phyloP scores from a whole-genome alignment of 2,888 invertebrate species.

The Clostera curtula region DNA sequence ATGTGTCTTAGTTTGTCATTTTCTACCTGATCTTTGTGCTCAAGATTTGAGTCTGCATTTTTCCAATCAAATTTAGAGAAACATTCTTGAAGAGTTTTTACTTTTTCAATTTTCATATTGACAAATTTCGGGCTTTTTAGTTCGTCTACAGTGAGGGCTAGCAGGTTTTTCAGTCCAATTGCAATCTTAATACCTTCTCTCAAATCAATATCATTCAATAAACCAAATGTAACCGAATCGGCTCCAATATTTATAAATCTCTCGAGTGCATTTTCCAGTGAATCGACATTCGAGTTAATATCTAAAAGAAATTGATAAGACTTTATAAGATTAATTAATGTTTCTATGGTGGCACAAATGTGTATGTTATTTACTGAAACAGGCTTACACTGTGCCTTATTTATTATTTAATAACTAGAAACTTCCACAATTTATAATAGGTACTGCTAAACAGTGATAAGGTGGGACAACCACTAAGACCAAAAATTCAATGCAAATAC shows the following conservation, averaged over 20 bases:
- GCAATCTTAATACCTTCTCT: conserved; percentile 28
- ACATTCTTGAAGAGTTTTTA: conserved; percentile 19
- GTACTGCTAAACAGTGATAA: too few relatives aligned
- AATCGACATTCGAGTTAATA: conserved; percentile 43
- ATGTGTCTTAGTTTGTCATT: conserved; percentile 27
- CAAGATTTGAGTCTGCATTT: conserved; percentile 27
- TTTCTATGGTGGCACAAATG: neutral
- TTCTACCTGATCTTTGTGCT: conserved; percentile 25
- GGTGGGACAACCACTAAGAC: too few relatives aligned
- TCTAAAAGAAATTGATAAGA: conserved; percentile 33
- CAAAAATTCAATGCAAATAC: too few relatives aligned
- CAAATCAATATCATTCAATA: conserved; percentile 23
- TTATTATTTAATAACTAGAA: too few relatives aligned
- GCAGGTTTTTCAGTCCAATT: conserved; percentile 24
- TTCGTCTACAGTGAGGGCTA: conserved; percentile 15
- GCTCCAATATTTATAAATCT: conserved; percentile 31
- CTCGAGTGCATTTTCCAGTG: conserved; percentile 34
- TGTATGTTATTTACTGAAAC: too few relatives aligned
- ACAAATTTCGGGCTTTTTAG: conserved; percentile 10
- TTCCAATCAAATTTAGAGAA: conserved; percentile 38
- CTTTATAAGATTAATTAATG: neutral
- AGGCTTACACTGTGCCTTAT: too few relatives aligned
- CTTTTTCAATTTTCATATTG: conserved; percentile 24
- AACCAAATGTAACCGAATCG: conserved; percentile 18
- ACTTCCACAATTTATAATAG: too few relatives aligned